Conservation (phyloP, 2,797 vertebrate species). For the Varecia variegata region DNA sequence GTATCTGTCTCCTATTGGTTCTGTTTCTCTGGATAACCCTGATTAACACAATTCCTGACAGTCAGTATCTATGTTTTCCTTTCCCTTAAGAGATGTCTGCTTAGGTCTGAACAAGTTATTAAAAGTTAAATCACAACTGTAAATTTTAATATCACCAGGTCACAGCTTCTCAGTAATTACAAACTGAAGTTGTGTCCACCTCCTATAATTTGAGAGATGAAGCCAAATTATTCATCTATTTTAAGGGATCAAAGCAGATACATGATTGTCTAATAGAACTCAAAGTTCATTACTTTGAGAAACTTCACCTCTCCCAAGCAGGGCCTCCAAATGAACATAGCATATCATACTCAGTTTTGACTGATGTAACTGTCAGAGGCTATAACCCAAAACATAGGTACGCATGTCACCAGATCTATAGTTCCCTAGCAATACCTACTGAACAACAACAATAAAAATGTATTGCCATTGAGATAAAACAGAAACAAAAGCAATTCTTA, state of each 20-base stretch:
- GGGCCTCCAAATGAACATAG: not conserved
- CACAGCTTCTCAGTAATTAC: not conserved
- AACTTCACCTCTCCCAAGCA: not conserved
- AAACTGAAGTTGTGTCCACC: not conserved
- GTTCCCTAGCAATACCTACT: not conserved
- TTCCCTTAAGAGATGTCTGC: not conserved
- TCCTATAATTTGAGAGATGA: conserved; percentile 8
- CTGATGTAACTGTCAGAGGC: not conserved
- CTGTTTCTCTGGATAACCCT: not conserved
- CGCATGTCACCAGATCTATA: not conserved
- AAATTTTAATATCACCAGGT: not conserved
- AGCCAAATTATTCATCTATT: not conserved
- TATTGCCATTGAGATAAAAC: not conserved
- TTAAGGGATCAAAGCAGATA: not conserved
- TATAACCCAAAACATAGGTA: not conserved
- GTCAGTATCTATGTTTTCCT: not conserved
- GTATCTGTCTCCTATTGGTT: not conserved
- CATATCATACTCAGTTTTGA: not conserved
- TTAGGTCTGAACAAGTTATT: conserved; percentile 38
- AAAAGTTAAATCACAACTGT: not conserved
- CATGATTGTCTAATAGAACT: not conserved
- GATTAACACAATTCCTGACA: not conserved
- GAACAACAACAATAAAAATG: not conserved
- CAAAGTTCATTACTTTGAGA: not conserved
- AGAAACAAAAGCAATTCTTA: not conserved